phyloP scores from a whole-genome alignment of 2,113 vertebrate genomes.

The Malurus elegans region DNA sequence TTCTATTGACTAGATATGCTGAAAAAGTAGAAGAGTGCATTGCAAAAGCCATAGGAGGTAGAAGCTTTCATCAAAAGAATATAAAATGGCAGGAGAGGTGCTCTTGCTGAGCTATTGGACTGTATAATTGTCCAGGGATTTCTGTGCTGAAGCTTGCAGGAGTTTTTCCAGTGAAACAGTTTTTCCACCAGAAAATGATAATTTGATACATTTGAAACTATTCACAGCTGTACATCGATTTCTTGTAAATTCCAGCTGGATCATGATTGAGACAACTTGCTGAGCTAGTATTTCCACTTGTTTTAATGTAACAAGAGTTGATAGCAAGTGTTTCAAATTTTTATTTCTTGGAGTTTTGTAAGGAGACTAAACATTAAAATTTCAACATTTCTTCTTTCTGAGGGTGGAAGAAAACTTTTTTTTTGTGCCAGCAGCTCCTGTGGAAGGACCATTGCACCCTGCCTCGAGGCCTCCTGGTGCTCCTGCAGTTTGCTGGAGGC shows the following conservation, averaged over 20 bases:
- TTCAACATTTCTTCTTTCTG: neutral
- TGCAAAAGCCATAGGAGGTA: slow-evolving; percentile 17
- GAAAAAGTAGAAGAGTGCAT: slow-evolving; percentile 19
- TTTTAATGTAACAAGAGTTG: neutral
- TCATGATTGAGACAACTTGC: slow-evolving; percentile 25
- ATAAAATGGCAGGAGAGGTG: slow-evolving; percentile 21
- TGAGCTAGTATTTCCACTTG: neutral
- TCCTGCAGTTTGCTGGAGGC: neutral
- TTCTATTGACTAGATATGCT: slow-evolving; percentile 12
- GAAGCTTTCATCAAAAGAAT: slow-evolving; percentile 57
- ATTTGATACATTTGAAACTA: slow-evolving; percentile 40
- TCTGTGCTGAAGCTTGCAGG: slow-evolving; percentile 14
- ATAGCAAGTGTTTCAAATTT: neutral
- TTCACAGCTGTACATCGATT: slow-evolving; percentile 11
- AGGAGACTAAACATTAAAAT: neutral
- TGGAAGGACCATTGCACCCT: neutral
- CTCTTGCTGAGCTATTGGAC: slow-evolving; percentile 39
- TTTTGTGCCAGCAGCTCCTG: neutral
- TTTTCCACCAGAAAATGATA: slow-evolving; percentile 42
- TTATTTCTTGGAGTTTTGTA: neutral
- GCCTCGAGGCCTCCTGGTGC: neutral
- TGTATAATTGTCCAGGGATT: slow-evolving; percentile 28
- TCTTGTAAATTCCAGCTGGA: slow-evolving; percentile 9
- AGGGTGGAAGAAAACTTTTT: neutral
- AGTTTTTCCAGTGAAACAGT: slow-evolving; percentile 28